These are phyloP conservation scores for Crematogaster levior DNA, from an alignment of 2,888 invertebrate species.

Conservation along the genomic window DNA sequence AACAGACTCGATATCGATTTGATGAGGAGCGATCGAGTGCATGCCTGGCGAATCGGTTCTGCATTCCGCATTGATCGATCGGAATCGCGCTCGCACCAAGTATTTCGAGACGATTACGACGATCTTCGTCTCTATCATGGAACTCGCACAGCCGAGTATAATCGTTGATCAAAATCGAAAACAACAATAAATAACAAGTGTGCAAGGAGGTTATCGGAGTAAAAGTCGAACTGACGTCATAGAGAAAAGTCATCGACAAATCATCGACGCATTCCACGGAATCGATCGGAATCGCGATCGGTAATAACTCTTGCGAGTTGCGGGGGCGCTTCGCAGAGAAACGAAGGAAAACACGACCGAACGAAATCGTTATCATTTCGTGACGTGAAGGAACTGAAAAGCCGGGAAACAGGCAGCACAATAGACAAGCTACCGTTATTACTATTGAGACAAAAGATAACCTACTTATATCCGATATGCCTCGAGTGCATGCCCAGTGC, in stretches of 20 bases:
- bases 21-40: slow-evolving; percentile 1
- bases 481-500: slow-evolving; percentile 56
- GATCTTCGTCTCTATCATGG: neutral
- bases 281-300: neutral
- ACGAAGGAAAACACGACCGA: slow-evolving; percentile 32
- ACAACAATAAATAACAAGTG: neutral
- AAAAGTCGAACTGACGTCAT: neutral
- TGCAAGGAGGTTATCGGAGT: neutral
- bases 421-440: slow-evolving; percentile 51
- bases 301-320: neutral
- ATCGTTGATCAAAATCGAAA: neutral
- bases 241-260: neutral
- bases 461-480: slow-evolving; percentile 60
- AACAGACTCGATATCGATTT: slow-evolving; percentile 6
- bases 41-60: neutral
- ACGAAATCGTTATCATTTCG: slow-evolving; percentile 63
- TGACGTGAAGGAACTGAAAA: slow-evolving; percentile 64
- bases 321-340: neutral
- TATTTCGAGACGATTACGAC: neutral
- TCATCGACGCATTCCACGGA: neutral
- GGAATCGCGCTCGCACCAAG: neutral
- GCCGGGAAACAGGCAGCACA: slow-evolving; percentile 44
- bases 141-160: neutral
- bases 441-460: slow-evolving; percentile 71
- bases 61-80: slow-evolving; percentile 16